These are phyloP conservation scores for Diadegma fenestrale DNA, from an alignment of 2,888 invertebrate genomes.

Conservation along the genomic window DNA sequence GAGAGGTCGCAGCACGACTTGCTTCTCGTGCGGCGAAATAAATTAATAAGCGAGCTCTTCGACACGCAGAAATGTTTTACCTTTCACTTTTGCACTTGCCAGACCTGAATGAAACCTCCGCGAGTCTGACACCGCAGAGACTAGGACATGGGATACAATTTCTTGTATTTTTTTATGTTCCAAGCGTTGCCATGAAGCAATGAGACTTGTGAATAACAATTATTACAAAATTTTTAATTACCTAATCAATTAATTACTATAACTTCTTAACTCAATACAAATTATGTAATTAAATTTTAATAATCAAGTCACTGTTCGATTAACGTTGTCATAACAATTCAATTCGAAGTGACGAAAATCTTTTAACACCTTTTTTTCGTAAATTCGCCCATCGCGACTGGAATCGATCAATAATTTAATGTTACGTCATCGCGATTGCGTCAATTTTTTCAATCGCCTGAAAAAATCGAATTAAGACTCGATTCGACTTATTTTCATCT, in stretches of 20 bases:
- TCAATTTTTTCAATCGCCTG: not conserved
- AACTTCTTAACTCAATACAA: not conserved
- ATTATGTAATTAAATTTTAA: not conserved
- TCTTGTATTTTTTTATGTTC: not conserved
- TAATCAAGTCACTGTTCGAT: not conserved
- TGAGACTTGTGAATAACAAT: not conserved
- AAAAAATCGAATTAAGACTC: not conserved
- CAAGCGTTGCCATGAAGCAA: not conserved
- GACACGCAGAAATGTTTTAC: conserved; percentile 38
- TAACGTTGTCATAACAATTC: not conserved
- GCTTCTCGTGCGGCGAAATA: conserved; percentile 15
- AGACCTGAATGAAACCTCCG: conserved; percentile 31
- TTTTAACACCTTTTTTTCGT: not conserved
- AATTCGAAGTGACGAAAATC: not conserved
- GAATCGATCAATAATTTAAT: not conserved
- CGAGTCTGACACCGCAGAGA: conserved; percentile 10
- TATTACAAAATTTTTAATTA: conserved; percentile 1
- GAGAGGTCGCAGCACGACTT: conserved; percentile 56
- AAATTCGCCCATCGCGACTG: not conserved
- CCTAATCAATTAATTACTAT: not conserved
- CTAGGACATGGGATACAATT: conserved; percentile 4
- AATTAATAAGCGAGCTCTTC: conserved; percentile 29
- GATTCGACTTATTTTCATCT: not conserved
- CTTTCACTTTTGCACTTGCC: conserved; percentile 72
- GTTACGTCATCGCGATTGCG: not conserved